Base-by-base conservation (phyloP, 2,113 vertebrate species). In the Tupaia tana region DNA sequence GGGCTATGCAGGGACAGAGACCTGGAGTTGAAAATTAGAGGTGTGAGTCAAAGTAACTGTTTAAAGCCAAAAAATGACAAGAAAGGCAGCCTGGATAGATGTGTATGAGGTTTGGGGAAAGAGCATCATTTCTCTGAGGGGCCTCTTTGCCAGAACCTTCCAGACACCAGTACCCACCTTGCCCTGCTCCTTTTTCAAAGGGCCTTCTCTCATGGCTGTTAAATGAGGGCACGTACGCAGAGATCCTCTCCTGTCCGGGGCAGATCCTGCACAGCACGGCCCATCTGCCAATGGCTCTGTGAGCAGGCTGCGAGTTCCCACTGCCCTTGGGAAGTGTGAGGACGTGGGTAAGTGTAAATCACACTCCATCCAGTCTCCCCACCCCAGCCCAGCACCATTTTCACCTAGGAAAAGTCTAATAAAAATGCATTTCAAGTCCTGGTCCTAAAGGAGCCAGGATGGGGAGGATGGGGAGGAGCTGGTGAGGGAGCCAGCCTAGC, bases 301-400 rank as follows among this genome's bases (percentile, higher is more conserved):
- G 83, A 86, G 61, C 77, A 56, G 90, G 67, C 84, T 93, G 74
- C 82, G 0, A 0, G 5, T 34, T n/a, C 29, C 2, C 5, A 86
- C 93, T 87, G 92, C 94, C 93, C 94, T 95, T 91, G 95, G 96
- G 96, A 97, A 89, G 95, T 93, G 97, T 96, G 97, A 97, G 94
- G 94, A 96, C 86, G 63, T 86, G 94, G 89, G 86, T 73, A 91
- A 86, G 95, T 96, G 97, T 96, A 96, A 97, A 95, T 97, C 97
- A 97, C 95, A 96, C 89, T 93, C 91, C 29, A 58, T 83, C 67
- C 86, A 29, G 90, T 54, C 56, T 85, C 74, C 80, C 89, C 70
- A 86, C 86, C 95, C 96, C 91, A 63, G 34, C 82, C 89, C 34
- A 2, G 61, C 86, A 91, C 95, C 93, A 95, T 96, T 97, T 97